Evolutionary conservation across 2,888 invertebrate genomes (phyloP), one percentile per base, ranked within the genome.

Genomic region (Drosophila anomalipes): DNA sequence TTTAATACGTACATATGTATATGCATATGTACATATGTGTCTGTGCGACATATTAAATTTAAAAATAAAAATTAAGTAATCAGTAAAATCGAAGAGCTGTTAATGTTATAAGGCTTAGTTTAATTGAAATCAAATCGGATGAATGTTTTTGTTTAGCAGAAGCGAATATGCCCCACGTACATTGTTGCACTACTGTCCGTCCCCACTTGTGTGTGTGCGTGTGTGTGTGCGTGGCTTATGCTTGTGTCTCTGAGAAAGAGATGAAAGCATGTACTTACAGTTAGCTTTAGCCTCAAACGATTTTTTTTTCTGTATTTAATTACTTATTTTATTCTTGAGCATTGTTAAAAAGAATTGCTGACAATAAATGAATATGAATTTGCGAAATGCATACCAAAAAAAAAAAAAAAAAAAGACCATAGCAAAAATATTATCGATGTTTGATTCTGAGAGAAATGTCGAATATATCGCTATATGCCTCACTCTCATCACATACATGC

Each of bases 291-390:
- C 35, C 44, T 41, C 14, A 52, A 60, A 22, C 32, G 28, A 65
- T 49, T 63, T n/a, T 44, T 14, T 22, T 4, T 22, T 14, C 9
- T 26, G 10, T 32, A n/a, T 47, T 47, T 26, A 16, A 14, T 47
- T 26, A 19, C 19, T 33, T 47, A 33, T 54, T 52, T 65, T 1
- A 22, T 58, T 61, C 32, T 53, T 72, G 65, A 57, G 62, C 71
- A 61, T 67, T 62, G 71, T 63, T 70, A 14, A 59, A 54, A 39
- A 80, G 33, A 86, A 83, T 86, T 83, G 86, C 90, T 88, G 86
- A 86, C 86, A 86, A 86, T 86, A 86, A 86, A 73, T 83, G 57
- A 58, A 66, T 54, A 65, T 52, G 69, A 65, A 72, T 60, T 70
- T 72, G 72, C 69, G 69, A 51, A 62, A 70, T 69, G 64, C 77